Evolutionary conservation across 2,797 vertebrate species (phyloP), one percentile per base, ranked within the genome.

Genomic region (Varecia variegata): DNA sequence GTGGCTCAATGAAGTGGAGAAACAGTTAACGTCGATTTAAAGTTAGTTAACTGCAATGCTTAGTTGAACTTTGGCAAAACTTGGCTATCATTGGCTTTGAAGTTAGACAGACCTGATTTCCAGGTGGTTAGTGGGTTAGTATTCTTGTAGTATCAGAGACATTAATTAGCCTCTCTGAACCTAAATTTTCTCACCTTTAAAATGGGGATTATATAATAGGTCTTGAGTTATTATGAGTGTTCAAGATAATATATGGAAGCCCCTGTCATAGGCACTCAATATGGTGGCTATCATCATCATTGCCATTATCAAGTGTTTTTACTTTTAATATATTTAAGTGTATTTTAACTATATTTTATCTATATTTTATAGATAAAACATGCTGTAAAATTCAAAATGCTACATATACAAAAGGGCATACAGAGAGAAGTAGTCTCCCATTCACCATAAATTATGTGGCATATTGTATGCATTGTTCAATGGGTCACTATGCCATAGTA

Each of bases 1-100:
- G 6, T 97, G 93, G 87, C 60, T 95, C 77, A 81, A 7, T 93
- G 79, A 83, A 56, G 60, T 89, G 38, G 81, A 93, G 83, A 94
- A 97, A 97, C 88, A 52, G 89, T 93, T 87, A 96, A 96, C n/a
- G 67, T 90, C 27, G 71, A 93, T 70, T 92, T 80, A 96, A 94
- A 76, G 80, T 30, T 81, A 90, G 35, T 82, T 96, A 92, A 94
- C 88, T 35, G 27, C 67, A 80, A 93, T 77, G 50, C 60, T 91
- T 47, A 70, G 60, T 88, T 96, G 90, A 96, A 97, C 58, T 88
- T 88, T 32, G 70, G 47, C 65, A 86, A 95, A 85, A 1, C 43
- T 90, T 92, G 27, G 32, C 62, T 93, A 80, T 60, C 47, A 56
- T 3, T 67, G 52, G 20, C 12, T 80, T 96, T 86, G 80, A 95